Conservation (phyloP, 2,888 invertebrate genomes). For the Osedax frankpressi region DNA sequence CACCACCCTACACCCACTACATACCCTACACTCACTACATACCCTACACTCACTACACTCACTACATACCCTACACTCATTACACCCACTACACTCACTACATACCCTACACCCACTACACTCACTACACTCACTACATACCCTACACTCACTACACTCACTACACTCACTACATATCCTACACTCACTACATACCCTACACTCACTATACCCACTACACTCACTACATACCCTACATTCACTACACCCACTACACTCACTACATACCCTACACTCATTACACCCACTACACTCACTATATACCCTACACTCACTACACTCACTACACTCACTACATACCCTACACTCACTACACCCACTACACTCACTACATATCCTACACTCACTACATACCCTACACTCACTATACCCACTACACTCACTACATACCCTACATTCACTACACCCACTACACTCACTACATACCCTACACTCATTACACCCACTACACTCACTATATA, state of each 20-base stretch:
- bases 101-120: background rate
- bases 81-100: background rate
- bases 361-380: background rate
- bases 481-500: too few relatives aligned
- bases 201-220: background rate
- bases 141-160: background rate
- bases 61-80: too few relatives aligned
- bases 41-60: too few relatives aligned
- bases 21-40: background rate
- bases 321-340: background rate
- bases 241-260: background rate
- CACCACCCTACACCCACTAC: background rate
- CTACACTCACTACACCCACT: background rate
- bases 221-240: background rate
- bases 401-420: too few relatives aligned
- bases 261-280: background rate
- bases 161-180: too few relatives aligned
- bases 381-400: background rate
- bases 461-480: background rate
- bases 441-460: background rate
- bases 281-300: background rate
- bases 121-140: background rate
- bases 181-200: background rate
- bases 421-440: background rate
- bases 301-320: background rate